phyloP scores from a whole-genome alignment of 2,113 vertebrate species.

The Rhynchopsitta pachyrhyncha region DNA sequence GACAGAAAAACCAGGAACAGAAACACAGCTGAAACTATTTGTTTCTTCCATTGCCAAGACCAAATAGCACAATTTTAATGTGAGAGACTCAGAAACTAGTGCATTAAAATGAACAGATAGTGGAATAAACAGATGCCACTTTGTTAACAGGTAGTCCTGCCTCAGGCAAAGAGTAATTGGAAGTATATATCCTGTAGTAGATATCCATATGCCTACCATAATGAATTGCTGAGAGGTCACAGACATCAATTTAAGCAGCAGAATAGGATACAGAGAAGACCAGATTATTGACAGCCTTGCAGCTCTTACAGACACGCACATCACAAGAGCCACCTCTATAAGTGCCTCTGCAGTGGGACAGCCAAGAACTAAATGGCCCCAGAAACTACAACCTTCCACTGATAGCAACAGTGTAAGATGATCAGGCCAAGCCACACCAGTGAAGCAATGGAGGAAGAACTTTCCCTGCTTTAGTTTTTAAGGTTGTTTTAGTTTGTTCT shows the following conservation, averaged over 20 bases:
- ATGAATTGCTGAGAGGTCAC: background rate
- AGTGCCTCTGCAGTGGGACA: background rate
- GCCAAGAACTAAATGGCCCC: background rate
- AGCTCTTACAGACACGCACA: background rate
- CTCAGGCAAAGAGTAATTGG: background rate
- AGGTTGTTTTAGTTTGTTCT: background rate
- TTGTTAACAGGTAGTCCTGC: background rate
- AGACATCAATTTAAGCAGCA: background rate
- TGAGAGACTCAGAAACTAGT: background rate
- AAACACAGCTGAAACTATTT: conserved; percentile 3
- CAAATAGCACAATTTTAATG: background rate
- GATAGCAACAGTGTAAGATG: background rate
- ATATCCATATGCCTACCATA: background rate
- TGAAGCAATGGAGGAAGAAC: background rate
- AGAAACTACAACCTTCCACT: background rate
- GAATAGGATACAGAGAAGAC: background rate
- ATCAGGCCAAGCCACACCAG: background rate
- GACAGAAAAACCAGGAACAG: background rate
- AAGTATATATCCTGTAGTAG: background rate
- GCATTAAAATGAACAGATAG: background rate
- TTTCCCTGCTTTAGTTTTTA: background rate
- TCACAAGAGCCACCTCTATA: background rate
- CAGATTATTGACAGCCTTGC: background rate
- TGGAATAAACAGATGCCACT: background rate
- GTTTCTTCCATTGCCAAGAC: background rate